Evolutionary conservation across 2,113 vertebrate species (phyloP).

Genomic region (Sprattus sprattus): DNA sequence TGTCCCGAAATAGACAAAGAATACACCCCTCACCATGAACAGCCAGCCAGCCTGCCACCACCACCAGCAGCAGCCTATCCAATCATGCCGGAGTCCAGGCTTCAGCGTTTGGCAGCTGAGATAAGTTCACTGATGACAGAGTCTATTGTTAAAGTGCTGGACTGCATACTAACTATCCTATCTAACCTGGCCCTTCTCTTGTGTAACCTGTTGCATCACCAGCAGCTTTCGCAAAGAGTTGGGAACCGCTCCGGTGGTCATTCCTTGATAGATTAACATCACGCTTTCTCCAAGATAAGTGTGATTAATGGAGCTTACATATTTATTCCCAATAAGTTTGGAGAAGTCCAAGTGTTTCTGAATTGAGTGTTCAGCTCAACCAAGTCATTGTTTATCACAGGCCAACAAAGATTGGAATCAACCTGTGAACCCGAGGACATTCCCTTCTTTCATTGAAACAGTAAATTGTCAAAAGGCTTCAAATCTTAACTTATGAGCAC

Average conservation of each 20-base stretch:
- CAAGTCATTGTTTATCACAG: neutral
- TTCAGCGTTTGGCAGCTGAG: neutral
- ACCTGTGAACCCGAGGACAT: neutral
- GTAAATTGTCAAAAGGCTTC: neutral
- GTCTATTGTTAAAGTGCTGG: slow-evolving; percentile 45
- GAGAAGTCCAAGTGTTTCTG: neutral
- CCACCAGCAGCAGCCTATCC: slow-evolving; percentile 25
- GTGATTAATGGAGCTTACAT: neutral
- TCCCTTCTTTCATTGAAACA: neutral
- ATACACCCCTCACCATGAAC: slow-evolving; percentile 30
- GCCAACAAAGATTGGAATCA: neutral
- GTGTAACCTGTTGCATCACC: neutral
- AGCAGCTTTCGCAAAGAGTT: neutral
- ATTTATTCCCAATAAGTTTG: neutral
- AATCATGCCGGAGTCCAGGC: slow-evolving; percentile 58
- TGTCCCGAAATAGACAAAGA: slow-evolving; percentile 76
- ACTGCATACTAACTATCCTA: neutral
- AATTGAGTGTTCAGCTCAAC: neutral
- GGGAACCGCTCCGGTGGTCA: neutral
- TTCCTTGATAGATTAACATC: neutral
- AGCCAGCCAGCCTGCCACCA: neutral
- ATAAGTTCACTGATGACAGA: slow-evolving; percentile 43
- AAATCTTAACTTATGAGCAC: neutral
- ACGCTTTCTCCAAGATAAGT: neutral
- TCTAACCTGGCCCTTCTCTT: neutral